Evolutionary conservation across 2,888 invertebrate genomes (phyloP).

Genomic region (Drosophila meridionalis): DNA sequence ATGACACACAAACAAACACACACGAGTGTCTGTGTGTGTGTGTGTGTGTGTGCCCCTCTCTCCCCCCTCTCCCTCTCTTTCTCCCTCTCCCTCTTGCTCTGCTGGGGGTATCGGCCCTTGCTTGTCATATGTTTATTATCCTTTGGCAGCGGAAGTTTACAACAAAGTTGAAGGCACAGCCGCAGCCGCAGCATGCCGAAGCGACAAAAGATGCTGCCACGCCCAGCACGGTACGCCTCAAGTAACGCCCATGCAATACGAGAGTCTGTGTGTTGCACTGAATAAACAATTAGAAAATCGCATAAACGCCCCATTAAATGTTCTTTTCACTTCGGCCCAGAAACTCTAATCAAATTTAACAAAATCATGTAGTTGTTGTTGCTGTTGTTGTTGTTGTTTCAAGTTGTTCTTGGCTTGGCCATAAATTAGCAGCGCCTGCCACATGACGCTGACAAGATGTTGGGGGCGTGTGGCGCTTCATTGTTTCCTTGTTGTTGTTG

Average conservation of each 20-base stretch:
- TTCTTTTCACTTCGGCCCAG: slow-evolving; percentile 29
- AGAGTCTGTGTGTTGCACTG: slow-evolving; percentile 52
- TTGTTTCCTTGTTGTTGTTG: neutral
- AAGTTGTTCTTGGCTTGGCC: slow-evolving; percentile 23
- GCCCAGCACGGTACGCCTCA: slow-evolving; percentile 22
- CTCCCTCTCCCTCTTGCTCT: slow-evolving; percentile 25
- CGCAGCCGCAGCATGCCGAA: slow-evolving; percentile 52
- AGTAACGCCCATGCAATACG: slow-evolving; percentile 6
- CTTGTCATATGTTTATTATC: slow-evolving; percentile 77
- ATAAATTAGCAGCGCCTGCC: slow-evolving; percentile 58
- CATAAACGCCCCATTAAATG: slow-evolving; percentile 71
- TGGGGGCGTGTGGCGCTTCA: neutral
- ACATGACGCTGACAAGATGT: slow-evolving; percentile 55
- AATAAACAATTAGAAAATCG: slow-evolving; percentile 69
- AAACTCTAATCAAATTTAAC: slow-evolving; percentile 20
- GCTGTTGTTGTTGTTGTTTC: slow-evolving; percentile 1
- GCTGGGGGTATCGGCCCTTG: slow-evolving; percentile 35
- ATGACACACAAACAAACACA: slow-evolving; percentile 56
- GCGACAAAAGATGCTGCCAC: slow-evolving; percentile 63
- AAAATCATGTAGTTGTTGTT: slow-evolving; percentile 10
- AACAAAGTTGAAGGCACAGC: slow-evolving; percentile 53
- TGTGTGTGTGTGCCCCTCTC: neutral
- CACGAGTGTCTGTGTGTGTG: neutral
- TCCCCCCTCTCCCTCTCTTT: neutral
- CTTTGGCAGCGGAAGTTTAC: slow-evolving; percentile 73